Base-by-base conservation (phyloP, 2,888 invertebrate species). In the Punctoribates punctum region DNA sequence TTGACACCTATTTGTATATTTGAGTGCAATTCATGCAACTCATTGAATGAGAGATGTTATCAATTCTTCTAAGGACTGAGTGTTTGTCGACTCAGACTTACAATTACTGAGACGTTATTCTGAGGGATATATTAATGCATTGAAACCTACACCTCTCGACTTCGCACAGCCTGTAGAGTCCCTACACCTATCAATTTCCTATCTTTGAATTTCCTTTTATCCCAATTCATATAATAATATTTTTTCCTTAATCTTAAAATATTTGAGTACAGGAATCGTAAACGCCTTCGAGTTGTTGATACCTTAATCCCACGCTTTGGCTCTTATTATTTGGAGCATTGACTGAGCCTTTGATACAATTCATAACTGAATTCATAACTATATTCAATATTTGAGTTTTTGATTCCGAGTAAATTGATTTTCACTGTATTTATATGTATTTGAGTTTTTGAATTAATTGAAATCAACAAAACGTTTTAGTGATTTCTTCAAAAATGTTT, bases 381-480 rank as follows among this genome's bases (percentile, higher is more conserved):
- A 51, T 20, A 51, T 57, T 23, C 57, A 57, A 57, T 57, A 57
- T 57, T 57, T 57, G 57, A 57, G 57, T 57, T 57, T 57, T 57
- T 8, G 23, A 23, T 57, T 57, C 4, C 57, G 51, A n/a, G 20
- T 57, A 57, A 57, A 57, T 57, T 57, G 57, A 57, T 57, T 57
- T 57, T 57, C 11, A 23, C 57, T 57, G 57, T 57, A 57, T 57
- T 57, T 57, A 17, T 1, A 57, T 25, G 5, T 57, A 9, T 42
- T 42, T 8, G 20, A 57, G 8, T n/a, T 20, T 54, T 20, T n/a
- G 54, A 54, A 57, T 57, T 17, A 57, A 57, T 57, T 57, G 57
- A 57, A 25, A 57, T 57, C 23, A 57, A 23, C 25, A 57, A 57
- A 57, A 23, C 3, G 51, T 51, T 51, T 51, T 51, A 42, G 42